A percentile compares a stretch with the other conserved stretches of the same genome.
Conservation (phyloP, 2,113 vertebrate species). For the Megaleporinus macrocephalus region DNA sequence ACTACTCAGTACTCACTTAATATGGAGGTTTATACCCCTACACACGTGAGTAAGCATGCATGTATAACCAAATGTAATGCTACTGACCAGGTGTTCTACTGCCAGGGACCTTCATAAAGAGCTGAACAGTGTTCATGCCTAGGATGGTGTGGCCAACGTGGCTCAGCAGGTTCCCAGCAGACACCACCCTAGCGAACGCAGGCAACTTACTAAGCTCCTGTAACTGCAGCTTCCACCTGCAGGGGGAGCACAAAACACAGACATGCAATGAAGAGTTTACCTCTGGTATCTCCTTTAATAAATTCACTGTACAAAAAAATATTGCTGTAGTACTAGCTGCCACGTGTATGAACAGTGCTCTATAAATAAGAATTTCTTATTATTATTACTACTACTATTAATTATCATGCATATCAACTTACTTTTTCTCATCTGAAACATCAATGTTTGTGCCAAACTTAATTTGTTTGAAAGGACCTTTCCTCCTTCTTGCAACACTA, state of each 20-base stretch:
- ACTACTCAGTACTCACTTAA: not conserved
- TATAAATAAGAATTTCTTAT: no score
- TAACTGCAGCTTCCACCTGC: slow-evolving; percentile 97
- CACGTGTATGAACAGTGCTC: no score
- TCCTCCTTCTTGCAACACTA: slow-evolving; percentile 84
- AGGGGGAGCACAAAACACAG: not conserved
- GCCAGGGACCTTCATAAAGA: slow-evolving; percentile 99
- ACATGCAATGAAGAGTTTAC: not conserved
- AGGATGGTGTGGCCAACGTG: slow-evolving; percentile 96
- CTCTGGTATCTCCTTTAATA: not conserved
- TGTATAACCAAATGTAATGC: no score
- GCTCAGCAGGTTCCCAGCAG: slow-evolving; percentile 95
- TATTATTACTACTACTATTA: no score
- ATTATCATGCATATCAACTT: slow-evolving; percentile 72
- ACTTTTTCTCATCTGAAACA: slow-evolving; percentile 98
- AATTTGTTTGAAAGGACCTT: slow-evolving; percentile 93
- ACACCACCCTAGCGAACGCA: slow-evolving; percentile 94
- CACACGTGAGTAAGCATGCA: no score
- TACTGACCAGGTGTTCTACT: slow-evolving; percentile 90
- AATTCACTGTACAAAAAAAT: not conserved
- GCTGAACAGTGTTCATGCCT: slow-evolving; percentile 98
- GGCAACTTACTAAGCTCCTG: slow-evolving; percentile 96
- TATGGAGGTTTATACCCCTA: not conserved
- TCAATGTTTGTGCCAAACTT: slow-evolving; percentile 99
- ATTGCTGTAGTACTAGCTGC: no score